A percentile compares a stretch with the other conserved stretches of the same genome.
phyloP scores from a whole-genome alignment of 2,888 invertebrate species.

The Caenorhabditis panamensis region DNA sequence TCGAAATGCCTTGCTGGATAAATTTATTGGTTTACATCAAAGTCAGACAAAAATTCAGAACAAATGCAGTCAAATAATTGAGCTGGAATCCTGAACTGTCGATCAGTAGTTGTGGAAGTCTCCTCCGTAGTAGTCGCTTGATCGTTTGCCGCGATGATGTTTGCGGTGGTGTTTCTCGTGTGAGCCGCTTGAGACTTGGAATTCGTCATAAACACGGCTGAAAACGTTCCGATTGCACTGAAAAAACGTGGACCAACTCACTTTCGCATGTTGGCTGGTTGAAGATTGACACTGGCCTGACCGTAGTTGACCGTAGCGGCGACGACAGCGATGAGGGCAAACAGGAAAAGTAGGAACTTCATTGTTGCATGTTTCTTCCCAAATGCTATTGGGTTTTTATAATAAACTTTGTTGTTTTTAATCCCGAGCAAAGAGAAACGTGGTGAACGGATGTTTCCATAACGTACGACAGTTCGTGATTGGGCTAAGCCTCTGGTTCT shows the following conservation, averaged over 20 bases:
- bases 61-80: no score
- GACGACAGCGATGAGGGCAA: constrained; percentile 14
- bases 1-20: no score
- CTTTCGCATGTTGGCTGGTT: not conserved
- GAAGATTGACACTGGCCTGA: no score
- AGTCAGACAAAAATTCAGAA: no score
- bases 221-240: not conserved
- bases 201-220: constrained; percentile 29
- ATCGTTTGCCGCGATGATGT: not conserved
- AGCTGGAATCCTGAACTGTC: no score
- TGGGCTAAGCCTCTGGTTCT: no score
- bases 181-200: constrained; percentile 6
- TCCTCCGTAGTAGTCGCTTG: no score
- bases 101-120: no score
- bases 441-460: not conserved
- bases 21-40: no score
- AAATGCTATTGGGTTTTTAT: not conserved
- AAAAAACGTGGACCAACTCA: not conserved
- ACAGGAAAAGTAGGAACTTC: constrained; percentile 29
- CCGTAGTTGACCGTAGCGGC: not conserved
- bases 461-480: not conserved
- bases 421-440: constrained; percentile 19
- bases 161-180: not conserved
- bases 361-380: constrained; percentile 13
- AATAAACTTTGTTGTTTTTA: constrained; percentile 3